Conservation (phyloP, 1,140 invertebrate genomes). For the Triops cancriformis region DNA sequence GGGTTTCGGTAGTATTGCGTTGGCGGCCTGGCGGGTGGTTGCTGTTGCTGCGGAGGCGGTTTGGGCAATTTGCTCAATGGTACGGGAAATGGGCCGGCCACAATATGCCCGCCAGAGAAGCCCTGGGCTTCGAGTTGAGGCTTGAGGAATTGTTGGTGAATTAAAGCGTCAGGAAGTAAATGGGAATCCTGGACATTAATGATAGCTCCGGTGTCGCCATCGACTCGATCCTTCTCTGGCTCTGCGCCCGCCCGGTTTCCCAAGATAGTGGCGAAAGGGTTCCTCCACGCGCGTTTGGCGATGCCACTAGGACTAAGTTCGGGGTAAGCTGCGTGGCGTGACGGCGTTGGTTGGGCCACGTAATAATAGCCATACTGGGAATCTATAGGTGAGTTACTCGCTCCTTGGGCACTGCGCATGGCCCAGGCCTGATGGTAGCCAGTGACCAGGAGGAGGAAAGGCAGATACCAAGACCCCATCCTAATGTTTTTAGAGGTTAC, state of each 20-base stretch:
- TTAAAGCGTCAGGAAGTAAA: conserved; percentile 24
- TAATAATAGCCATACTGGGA: not conserved
- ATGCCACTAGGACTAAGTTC: conserved; percentile 1
- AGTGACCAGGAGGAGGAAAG: conserved; percentile 3
- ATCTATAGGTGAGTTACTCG: not conserved
- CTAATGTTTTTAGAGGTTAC: not conserved
- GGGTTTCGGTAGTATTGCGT: not conserved
- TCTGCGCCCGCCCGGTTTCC: not conserved
- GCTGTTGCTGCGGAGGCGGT: conserved; percentile 21
- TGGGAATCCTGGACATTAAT: conserved; percentile 14
- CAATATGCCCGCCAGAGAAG: conserved; percentile 26
- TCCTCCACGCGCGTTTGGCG: conserved; percentile 10
- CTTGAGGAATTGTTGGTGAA: conserved; percentile 27
- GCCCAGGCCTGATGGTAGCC: not conserved
- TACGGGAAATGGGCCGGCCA: conserved; percentile 28
- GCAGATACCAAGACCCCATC: not conserved
- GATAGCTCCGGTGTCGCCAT: not conserved
- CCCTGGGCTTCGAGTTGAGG: conserved; percentile 28
- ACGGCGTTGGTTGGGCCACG: not conserved
- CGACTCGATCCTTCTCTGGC: not conserved
- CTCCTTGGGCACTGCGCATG: not conserved
- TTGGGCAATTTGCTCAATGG: conserved; percentile 25
- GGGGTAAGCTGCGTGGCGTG: not conserved
- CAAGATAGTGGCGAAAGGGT: conserved; percentile 18
- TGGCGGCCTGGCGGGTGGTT: not conserved